These are phyloP conservation scores for Chorisops tibialis DNA, from an alignment of 2,888 invertebrate species.

Conservation along the genomic window DNA sequence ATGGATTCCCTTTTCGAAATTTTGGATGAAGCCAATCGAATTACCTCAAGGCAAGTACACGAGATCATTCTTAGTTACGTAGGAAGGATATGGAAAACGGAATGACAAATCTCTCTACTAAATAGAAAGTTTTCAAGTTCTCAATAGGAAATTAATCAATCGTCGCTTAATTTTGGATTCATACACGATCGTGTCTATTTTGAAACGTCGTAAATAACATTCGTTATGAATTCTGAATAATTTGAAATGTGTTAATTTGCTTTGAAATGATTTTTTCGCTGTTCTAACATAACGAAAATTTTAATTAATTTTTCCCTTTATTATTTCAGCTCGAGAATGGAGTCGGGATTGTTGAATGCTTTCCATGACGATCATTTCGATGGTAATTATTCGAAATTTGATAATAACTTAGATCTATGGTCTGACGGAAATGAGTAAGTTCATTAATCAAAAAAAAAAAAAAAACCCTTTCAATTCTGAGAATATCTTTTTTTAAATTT, in stretches of 20 bases:
- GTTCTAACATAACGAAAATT: too few relatives aligned
- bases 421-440: conserved; percentile 46
- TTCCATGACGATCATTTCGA: conserved; percentile 51
- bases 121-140: too few relatives aligned
- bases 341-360: conserved; percentile 48
- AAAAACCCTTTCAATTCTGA: background rate
- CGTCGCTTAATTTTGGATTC: too few relatives aligned
- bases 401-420: conserved; percentile 45
- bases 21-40: conserved; percentile 12
- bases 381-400: conserved; percentile 45
- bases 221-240: too few relatives aligned
- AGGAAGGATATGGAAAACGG: too few relatives aligned
- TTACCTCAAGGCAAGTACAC: conserved; percentile 17
- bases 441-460: too few relatives aligned
- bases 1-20: conserved; percentile 18
- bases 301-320: background rate
- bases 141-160: too few relatives aligned
- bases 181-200: too few relatives aligned
- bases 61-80: background rate
- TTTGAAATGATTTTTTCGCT: too few relatives aligned
- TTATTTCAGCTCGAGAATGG: conserved; percentile 40
- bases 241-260: too few relatives aligned
- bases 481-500: conserved; percentile 8
- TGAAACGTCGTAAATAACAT: too few relatives aligned
- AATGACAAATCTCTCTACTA: too few relatives aligned